Conservation (phyloP, 2,113 vertebrate species). For the Ailuropoda melanoleuca region DNA sequence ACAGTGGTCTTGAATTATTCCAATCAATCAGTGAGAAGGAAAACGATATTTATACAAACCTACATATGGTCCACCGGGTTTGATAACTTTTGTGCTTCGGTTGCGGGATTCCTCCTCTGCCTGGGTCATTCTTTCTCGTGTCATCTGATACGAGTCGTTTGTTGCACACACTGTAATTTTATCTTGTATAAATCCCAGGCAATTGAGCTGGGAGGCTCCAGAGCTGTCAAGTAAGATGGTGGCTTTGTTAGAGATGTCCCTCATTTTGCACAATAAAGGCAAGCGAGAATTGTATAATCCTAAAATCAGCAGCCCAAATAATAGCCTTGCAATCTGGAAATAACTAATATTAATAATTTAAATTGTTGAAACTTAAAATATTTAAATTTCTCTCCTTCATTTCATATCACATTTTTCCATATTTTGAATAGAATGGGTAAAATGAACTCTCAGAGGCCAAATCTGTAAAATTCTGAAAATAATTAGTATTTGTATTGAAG, state of each 20-base stretch:
- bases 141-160: conserved; percentile 92
- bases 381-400: not conserved
- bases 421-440: not conserved
- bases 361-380: conserved; percentile 42
- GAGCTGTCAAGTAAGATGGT: conserved; percentile 85
- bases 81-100: conserved; percentile 93
- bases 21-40: conserved; percentile 60
- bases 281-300: conserved; percentile 20
- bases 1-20: conserved; percentile 66
- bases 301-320: conserved; percentile 16
- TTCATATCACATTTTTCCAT: not conserved
- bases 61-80: conserved; percentile 90
- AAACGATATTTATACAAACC: conserved; percentile 83
- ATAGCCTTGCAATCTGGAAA: conserved; percentile 6
- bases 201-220: conserved; percentile 90
- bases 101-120: conserved; percentile 92
- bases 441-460: conserved; percentile 18
- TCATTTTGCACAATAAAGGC: conserved; percentile 39
- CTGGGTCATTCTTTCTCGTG: conserved; percentile 91
- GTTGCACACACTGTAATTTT: conserved; percentile 95
- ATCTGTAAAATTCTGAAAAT: conserved; percentile 6
- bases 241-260: conserved; percentile 67
- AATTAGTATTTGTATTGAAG: not conserved
- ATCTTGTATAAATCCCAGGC: conserved; percentile 91
- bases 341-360: conserved; percentile 12